Conservation (phyloP, 2,888 invertebrate genomes). For the Tachystola acroxantha region DNA sequence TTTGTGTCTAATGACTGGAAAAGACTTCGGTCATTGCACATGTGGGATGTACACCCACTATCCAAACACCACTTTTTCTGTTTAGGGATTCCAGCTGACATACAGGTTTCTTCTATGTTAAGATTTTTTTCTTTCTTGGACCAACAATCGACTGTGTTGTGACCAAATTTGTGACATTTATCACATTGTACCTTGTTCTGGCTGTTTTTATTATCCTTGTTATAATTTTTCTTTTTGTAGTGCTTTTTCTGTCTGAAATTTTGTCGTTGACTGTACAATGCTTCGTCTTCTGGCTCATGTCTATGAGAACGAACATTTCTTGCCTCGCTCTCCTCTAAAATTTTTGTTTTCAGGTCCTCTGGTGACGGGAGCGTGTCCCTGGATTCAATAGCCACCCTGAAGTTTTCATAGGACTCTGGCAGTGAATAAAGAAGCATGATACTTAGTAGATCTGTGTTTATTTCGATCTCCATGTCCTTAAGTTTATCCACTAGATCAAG, state of each 20-base stretch:
- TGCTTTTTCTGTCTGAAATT: too few relatives aligned
- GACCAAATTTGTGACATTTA: conserved; percentile 7
- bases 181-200: background rate
- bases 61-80: conserved; percentile 10
- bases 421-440: conserved; percentile 37
- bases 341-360: conserved; percentile 28
- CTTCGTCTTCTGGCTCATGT: background rate
- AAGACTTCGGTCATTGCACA: background rate
- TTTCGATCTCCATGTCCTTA: conserved; percentile 28
- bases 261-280: conserved; percentile 1
- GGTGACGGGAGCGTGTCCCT: conserved; percentile 28
- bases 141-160: conserved; percentile 2
- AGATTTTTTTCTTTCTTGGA: conserved; percentile 1
- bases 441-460: conserved; percentile 30
- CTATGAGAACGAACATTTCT: too few relatives aligned
- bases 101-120: background rate
- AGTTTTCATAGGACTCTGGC: conserved; percentile 31
- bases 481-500: conserved; percentile 39
- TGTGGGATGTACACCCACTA: conserved; percentile 13
- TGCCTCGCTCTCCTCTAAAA: conserved; percentile 23
- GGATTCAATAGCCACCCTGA: conserved; percentile 37
- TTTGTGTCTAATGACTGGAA: too few relatives aligned
- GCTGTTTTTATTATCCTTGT: too few relatives aligned
- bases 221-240: background rate
- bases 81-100: background rate